A percentile compares a stretch with the other conserved stretches of the same genome.
phyloP scores from a whole-genome alignment of 2,888 invertebrate genomes.

The Rosalia funebris region DNA sequence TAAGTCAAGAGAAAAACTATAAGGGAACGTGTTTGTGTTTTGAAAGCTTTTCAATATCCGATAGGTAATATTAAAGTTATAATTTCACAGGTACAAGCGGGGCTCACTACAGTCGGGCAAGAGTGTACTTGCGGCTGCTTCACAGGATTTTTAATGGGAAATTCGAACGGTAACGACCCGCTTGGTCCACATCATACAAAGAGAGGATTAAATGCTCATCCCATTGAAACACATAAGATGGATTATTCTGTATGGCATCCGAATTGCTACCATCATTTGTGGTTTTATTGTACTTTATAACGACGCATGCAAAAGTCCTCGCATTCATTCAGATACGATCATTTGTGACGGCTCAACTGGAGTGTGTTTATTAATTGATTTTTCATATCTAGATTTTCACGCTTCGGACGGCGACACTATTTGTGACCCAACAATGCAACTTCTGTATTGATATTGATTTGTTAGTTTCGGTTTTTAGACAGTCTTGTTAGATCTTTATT shows the following conservation, averaged over 20 bases:
- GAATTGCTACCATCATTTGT: slow-evolving; percentile 49
- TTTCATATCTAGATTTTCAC: slow-evolving; percentile 32
- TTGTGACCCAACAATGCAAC: too few relatives aligned
- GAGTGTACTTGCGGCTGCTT: slow-evolving; percentile 3
- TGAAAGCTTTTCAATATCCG: slow-evolving; percentile 53
- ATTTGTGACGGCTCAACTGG: slow-evolving; percentile 48
- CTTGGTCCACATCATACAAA: slow-evolving; percentile 50
- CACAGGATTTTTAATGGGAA: slow-evolving; percentile 4
- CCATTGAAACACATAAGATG: slow-evolving; percentile 62
- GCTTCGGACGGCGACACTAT: too few relatives aligned
- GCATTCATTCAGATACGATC: slow-evolving; percentile 42
- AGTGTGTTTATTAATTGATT: slow-evolving; percentile 44
- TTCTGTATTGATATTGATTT: too few relatives aligned
- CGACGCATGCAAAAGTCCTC: slow-evolving; percentile 48
- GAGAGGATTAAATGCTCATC: slow-evolving; percentile 63
- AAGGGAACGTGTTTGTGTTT: slow-evolving; percentile 50
- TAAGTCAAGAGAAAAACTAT: slow-evolving; percentile 47
- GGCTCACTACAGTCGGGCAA: slow-evolving; percentile 44
- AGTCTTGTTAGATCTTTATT: too few relatives aligned
- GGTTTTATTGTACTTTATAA: slow-evolving; percentile 53
- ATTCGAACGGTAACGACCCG: slow-evolving; percentile 14
- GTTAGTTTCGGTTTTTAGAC: too few relatives aligned
- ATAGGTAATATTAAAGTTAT: slow-evolving; percentile 50
- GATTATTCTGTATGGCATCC: slow-evolving; percentile 57
- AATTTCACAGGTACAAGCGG: slow-evolving; percentile 51